A percentile compares a stretch with the other conserved stretches of the same genome.
Evolutionary conservation across 2,888 invertebrate species (phyloP).

Genomic region (Chrysotoxum bicinctum): DNA sequence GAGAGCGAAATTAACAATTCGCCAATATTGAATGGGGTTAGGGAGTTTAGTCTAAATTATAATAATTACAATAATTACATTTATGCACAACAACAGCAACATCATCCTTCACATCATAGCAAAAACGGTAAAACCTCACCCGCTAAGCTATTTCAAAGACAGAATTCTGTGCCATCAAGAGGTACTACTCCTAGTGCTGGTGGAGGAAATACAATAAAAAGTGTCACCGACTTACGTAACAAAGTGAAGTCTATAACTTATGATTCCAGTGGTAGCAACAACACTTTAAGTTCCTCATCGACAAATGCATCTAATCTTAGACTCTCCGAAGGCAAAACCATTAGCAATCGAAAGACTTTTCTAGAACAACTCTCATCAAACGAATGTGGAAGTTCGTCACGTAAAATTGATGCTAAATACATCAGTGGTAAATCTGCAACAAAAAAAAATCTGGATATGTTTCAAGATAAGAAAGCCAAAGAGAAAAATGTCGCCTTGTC

Average conservation of each 20-base stretch:
- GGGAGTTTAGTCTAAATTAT: slow-evolving; percentile 17
- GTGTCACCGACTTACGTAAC: slow-evolving; percentile 33
- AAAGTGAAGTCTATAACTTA: slow-evolving; percentile 34
- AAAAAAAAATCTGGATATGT: slow-evolving; percentile 44
- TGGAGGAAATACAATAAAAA: slow-evolving; percentile 27
- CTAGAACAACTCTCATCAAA: slow-evolving; percentile 23
- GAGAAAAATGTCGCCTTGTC: background rate
- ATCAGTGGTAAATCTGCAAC: slow-evolving; percentile 13
- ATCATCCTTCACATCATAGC: slow-evolving; percentile 43
- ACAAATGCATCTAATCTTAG: slow-evolving; percentile 17
- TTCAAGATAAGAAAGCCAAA: slow-evolving; percentile 43
- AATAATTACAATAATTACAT: slow-evolving; percentile 38
- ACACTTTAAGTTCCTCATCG: background rate
- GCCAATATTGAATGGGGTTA: slow-evolving; percentile 13
- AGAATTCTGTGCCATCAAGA: slow-evolving; percentile 52
- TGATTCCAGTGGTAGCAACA: slow-evolving; percentile 18
- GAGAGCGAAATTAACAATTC: slow-evolving; percentile 9
- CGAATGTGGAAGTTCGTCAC: slow-evolving; percentile 17
- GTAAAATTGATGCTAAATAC: slow-evolving; percentile 45
- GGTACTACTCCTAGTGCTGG: slow-evolving; percentile 14
- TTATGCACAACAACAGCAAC: slow-evolving; percentile 34
- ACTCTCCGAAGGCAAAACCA: slow-evolving; percentile 11
- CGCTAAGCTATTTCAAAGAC: slow-evolving; percentile 56
- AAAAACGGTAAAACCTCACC: slow-evolving; percentile 53
- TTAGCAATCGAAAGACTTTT: slow-evolving; percentile 20